Evolutionary conservation across 2,888 invertebrate species (phyloP).

Genomic region (Phaonia tiefii): DNA sequence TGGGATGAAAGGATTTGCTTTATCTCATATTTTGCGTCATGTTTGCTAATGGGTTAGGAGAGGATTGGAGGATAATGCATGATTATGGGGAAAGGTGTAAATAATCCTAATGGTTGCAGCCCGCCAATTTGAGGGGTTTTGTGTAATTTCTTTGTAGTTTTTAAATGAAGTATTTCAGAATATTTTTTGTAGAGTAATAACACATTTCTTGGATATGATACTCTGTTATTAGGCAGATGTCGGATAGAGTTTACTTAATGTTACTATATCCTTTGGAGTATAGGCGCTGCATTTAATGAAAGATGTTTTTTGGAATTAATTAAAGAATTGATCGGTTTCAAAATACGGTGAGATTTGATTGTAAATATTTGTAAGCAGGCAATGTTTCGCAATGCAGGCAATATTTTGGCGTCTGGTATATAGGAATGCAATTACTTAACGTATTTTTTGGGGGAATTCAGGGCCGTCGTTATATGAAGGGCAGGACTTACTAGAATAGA

Average conservation of each 20-base stretch:
- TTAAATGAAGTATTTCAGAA: constrained; percentile 9
- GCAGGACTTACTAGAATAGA: too few relatives aligned
- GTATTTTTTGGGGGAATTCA: too few relatives aligned
- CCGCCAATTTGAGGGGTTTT: constrained; percentile 19
- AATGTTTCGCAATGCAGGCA: too few relatives aligned
- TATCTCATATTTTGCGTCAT: constrained; percentile 26
- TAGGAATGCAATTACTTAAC: too few relatives aligned
- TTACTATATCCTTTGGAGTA: neutral
- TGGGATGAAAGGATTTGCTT: constrained; percentile 41
- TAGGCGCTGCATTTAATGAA: too few relatives aligned
- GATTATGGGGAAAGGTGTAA: constrained; percentile 50
- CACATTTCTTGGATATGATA: constrained; percentile 12
- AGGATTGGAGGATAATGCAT: constrained; percentile 3
- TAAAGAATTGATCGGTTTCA: too few relatives aligned
- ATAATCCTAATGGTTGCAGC: constrained; percentile 34
- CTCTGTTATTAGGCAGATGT: constrained; percentile 17
- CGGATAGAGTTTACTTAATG: neutral
- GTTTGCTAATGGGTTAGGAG: constrained; percentile 52
- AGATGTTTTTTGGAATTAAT: too few relatives aligned
- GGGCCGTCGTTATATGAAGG: too few relatives aligned
- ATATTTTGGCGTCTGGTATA: too few relatives aligned
- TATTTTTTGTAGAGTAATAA: neutral
- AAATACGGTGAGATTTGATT: too few relatives aligned
- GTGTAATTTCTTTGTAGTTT: constrained; percentile 11
- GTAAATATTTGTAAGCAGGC: too few relatives aligned